A percentile compares a stretch with the other conserved stretches of the same genome.
These are phyloP conservation scores for Carlito syrichta DNA, from an alignment of 2,113 vertebrate species.

Conservation along the genomic window DNA sequence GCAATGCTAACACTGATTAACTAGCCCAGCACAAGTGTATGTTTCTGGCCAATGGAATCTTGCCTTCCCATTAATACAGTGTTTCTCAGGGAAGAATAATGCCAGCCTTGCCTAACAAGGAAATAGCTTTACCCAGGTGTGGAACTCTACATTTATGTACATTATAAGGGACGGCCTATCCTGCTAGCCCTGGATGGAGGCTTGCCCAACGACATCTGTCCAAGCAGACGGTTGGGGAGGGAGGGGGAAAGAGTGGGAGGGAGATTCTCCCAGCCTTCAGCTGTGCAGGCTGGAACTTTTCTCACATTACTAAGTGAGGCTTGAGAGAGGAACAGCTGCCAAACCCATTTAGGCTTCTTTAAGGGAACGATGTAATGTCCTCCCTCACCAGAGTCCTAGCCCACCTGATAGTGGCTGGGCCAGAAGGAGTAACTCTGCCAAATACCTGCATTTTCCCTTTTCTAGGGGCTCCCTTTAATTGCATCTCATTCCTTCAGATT, in stretches of 20 bases:
- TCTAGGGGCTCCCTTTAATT: background rate
- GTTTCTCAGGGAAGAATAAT: background rate
- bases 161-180: background rate
- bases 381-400: background rate
- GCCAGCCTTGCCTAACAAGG: background rate
- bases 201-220: too few relatives aligned
- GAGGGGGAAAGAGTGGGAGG: background rate
- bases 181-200: too few relatives aligned
- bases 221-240: background rate
- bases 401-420: background rate
- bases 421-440: background rate
- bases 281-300: background rate
- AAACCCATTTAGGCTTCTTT: background rate
- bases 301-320: background rate
- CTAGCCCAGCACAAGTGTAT: background rate
- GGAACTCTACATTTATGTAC: background rate
- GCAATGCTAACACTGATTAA: background rate
- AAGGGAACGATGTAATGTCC: background rate
- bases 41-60: background rate
- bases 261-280: background rate
- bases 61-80: background rate
- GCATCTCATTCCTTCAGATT: background rate
- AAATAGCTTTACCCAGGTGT: fast-evolving
- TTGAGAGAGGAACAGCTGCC: background rate
- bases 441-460: background rate